A percentile compares a stretch with the other conserved stretches of the same genome.
Conservation (phyloP, 2,888 invertebrate genomes). For the Tenthredo distinguenda region DNA sequence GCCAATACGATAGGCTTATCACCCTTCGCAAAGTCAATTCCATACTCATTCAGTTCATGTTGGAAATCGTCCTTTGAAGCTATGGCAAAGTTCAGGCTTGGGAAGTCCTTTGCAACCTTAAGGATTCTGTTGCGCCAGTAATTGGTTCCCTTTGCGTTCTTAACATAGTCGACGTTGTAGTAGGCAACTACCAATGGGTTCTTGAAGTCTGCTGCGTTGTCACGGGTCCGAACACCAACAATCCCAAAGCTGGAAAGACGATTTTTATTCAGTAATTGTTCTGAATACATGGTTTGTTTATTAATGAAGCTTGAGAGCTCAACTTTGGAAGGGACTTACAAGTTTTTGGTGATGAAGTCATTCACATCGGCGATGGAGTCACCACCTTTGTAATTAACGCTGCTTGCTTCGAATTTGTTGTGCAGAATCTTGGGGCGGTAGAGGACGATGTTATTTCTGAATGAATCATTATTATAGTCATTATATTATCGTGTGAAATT, state of each 20-base stretch:
- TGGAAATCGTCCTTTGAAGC: constrained; percentile 96
- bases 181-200: constrained; percentile 95
- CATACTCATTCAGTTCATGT: constrained; percentile 96
- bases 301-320: background rate
- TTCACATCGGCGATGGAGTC: constrained; percentile 85
- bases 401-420: constrained; percentile 95
- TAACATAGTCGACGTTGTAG: constrained; percentile 96
- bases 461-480: background rate
- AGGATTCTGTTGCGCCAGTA: constrained; percentile 99
- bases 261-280: constrained; percentile 22
- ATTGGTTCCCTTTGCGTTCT: constrained; percentile 98
- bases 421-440: constrained; percentile 93
- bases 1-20: constrained; percentile 95
- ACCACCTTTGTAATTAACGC: constrained; percentile 87
- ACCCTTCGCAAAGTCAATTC: constrained; percentile 90
- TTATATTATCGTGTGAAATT: background rate
- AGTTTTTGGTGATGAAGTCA: constrained; percentile 91
- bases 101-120: constrained; percentile 89
- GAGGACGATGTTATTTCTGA: constrained; percentile 90
- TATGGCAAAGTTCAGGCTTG: constrained; percentile 90
- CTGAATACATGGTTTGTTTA: constrained; percentile 52
- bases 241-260: constrained; percentile 88
- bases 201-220: constrained; percentile 91
- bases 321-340: constrained; percentile 83
- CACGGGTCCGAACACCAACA: constrained; percentile 93